Conservation (phyloP, 2,113 vertebrate genomes). For the Saguinus imperator region DNA sequence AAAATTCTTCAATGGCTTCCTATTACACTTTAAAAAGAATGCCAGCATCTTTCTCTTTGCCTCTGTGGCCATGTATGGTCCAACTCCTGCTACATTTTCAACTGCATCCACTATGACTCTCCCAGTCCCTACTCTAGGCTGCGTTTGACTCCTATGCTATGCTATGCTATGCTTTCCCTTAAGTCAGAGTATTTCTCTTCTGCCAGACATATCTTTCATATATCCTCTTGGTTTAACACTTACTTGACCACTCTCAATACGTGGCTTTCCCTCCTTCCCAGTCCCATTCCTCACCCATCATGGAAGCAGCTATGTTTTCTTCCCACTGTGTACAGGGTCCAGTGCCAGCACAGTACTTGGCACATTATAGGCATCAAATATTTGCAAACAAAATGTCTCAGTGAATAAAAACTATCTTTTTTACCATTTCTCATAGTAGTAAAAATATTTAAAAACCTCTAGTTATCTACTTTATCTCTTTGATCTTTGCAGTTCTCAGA, state of each 20-base stretch:
- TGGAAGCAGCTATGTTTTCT: not conserved
- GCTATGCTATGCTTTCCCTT: not conserved
- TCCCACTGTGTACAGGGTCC: not conserved
- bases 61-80: not conserved
- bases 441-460: not conserved
- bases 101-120: not conserved
- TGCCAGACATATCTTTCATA: not conserved
- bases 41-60: not conserved
- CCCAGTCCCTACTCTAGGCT: not conserved
- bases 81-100: not conserved
- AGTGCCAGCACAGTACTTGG: not conserved
- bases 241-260: not conserved
- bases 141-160: not conserved
- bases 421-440: not conserved
- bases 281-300: not conserved
- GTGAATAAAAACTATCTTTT: not conserved
- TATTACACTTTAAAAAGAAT: not conserved
- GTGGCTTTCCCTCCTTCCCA: not conserved
- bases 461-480: not conserved
- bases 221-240: not conserved
- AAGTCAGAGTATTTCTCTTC: not conserved
- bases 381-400: not conserved
- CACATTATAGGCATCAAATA: not conserved
- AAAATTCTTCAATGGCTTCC: not conserved
- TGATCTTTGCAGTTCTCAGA: not conserved